Evolutionary conservation across 2,888 invertebrate genomes (phyloP).

Genomic region (Watsonalla cultraria): DNA sequence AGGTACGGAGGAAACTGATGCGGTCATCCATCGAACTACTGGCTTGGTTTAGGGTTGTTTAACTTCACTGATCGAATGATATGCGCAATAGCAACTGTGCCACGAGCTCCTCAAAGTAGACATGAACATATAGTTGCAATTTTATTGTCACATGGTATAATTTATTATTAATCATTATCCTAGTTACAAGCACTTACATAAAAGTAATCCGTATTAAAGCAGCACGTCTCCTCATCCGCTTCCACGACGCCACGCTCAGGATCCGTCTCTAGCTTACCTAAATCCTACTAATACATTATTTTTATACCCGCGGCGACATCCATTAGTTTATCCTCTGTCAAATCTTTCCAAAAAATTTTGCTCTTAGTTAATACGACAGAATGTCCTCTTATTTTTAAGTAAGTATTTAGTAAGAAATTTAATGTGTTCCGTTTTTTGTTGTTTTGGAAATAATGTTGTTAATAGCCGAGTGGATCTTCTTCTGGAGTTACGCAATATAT

Average conservation of each 20-base stretch:
- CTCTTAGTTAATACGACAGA: background rate
- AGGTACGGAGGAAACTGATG: no score
- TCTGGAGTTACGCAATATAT: background rate
- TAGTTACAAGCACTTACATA: background rate
- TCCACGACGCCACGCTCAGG: constrained; percentile 24
- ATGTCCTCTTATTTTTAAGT: background rate
- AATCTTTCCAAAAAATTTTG: constrained; percentile 20
- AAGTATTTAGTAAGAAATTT: background rate
- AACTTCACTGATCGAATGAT: no score
- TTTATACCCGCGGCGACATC: constrained; percentile 34
- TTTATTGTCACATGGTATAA: no score
- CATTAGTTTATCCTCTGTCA: constrained; percentile 31
- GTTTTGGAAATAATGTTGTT: background rate
- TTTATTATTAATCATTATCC: no score
- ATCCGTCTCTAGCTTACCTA: constrained; percentile 50
- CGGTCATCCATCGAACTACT: no score
- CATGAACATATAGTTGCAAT: no score
- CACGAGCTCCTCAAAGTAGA: no score
- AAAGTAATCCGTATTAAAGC: constrained; percentile 10
- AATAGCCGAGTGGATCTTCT: background rate
- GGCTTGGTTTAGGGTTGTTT: no score
- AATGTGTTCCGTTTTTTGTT: background rate
- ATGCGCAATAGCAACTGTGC: no score
- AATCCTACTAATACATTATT: constrained; percentile 55
- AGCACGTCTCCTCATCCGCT: constrained; percentile 15